Evolutionary conservation across 2,797 vertebrate species (phyloP).

Genomic region (Pseudomugil tenellus): DNA sequence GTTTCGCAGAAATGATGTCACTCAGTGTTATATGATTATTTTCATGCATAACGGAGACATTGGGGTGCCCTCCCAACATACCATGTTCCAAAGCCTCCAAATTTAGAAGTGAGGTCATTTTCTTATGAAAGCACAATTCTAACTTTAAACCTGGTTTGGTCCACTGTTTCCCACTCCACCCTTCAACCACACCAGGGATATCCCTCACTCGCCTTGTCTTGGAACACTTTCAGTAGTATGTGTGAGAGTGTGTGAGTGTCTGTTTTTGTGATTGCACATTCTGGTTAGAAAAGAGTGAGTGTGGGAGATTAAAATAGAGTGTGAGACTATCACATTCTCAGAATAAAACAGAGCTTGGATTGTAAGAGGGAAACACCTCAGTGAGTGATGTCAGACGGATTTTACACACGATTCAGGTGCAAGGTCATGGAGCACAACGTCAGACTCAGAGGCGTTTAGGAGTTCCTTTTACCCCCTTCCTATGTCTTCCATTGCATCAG

Average conservation of each 20-base stretch:
- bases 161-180: conserved; percentile 74
- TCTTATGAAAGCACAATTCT: conserved; percentile 76
- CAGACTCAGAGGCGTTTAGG: conserved; percentile 41
- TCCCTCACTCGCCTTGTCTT: conserved; percentile 65
- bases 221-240: conserved; percentile 43
- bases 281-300: conserved; percentile 55
- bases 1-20: conserved; percentile 56
- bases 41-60: conserved; percentile 56
- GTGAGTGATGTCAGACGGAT: conserved; percentile 67
- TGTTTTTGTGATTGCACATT: conserved; percentile 58
- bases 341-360: conserved; percentile 71
- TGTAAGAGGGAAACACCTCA: conserved; percentile 65
- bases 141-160: conserved; percentile 79
- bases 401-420: conserved; percentile 56
- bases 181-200: conserved; percentile 77
- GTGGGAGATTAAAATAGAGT: conserved; percentile 64
- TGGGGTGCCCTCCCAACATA: conserved; percentile 52
- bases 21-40: conserved; percentile 59
- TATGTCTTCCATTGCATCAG: conserved; percentile 56
- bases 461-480: conserved; percentile 30
- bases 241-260: conserved; percentile 36
- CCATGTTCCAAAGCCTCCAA: conserved; percentile 67
- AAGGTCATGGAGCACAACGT: conserved; percentile 59
- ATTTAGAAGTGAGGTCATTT: conserved; percentile 77
- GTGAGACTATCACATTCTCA: conserved; percentile 67